phyloP scores from a whole-genome alignment of 1,140 invertebrate genomes.

The Mycetomoellerius zeteki region DNA sequence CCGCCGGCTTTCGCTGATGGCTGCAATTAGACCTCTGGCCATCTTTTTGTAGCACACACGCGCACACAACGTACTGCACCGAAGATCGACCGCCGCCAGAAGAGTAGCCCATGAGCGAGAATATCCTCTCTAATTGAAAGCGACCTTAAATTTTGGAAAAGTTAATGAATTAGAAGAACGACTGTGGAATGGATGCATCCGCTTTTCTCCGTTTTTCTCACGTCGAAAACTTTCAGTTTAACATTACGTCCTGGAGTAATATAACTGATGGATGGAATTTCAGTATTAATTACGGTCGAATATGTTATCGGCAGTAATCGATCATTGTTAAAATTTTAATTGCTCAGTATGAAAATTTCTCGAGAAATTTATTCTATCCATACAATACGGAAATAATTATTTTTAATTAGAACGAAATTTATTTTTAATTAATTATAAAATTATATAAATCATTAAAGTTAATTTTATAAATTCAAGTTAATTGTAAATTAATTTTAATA shows the following conservation, averaged over 20 bases:
- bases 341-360: constrained; percentile 17
- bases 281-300: constrained; percentile 12
- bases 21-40: constrained; percentile 58
- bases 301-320: neutral
- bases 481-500: constrained; percentile 18
- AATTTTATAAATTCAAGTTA: neutral
- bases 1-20: constrained; percentile 58
- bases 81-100: constrained; percentile 20
- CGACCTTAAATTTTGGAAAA: constrained; percentile 40
- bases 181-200: neutral
- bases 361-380: constrained; percentile 20
- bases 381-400: constrained; percentile 33
- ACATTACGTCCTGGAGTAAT: neutral
- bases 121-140: constrained; percentile 52
- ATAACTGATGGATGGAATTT: constrained; percentile 31
- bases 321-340: constrained; percentile 46
- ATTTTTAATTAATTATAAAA: constrained; percentile 6
- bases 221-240: neutral
- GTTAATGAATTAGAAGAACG: constrained; percentile 38
- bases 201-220: neutral
- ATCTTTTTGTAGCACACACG: constrained; percentile 49
- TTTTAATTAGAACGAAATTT: constrained; percentile 30
- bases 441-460: neutral
- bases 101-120: constrained; percentile 31
- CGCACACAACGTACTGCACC: constrained; percentile 22